Percentiles rank a stretch among this genome's conserved stretches.
Conservation (phyloP, 2,888 invertebrate species). For the Hyalella azteca region DNA sequence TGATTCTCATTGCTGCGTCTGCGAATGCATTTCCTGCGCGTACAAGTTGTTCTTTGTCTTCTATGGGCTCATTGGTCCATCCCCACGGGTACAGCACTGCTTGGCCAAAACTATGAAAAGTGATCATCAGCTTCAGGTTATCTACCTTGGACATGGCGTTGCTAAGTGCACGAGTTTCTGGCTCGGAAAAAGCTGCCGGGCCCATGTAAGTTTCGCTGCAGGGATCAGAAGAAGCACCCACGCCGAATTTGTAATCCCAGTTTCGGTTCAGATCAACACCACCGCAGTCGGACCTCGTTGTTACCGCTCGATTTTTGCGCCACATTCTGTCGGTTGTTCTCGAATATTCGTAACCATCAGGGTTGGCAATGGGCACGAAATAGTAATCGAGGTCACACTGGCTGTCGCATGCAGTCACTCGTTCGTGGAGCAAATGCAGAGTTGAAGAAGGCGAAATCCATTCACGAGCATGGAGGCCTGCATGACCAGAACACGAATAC, state of each 20-base stretch:
- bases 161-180: slow-evolving; percentile 51
- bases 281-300: slow-evolving; percentile 58
- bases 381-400: slow-evolving; percentile 68
- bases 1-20: neutral
- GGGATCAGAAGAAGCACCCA: slow-evolving; percentile 42
- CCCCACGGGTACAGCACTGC: slow-evolving; percentile 61
- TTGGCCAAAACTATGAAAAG: slow-evolving; percentile 61
- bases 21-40: slow-evolving; percentile 30
- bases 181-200: slow-evolving; percentile 55
- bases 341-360: slow-evolving; percentile 87
- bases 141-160: slow-evolving; percentile 38
- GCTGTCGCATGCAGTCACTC: neutral
- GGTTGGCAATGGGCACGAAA: slow-evolving; percentile 77
- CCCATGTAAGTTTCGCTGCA: slow-evolving; percentile 54
- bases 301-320: slow-evolving; percentile 59
- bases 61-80: slow-evolving; percentile 39
- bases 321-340: slow-evolving; percentile 46
- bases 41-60: slow-evolving; percentile 5
- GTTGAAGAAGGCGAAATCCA: slow-evolving; percentile 44
- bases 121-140: slow-evolving; percentile 42
- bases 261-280: slow-evolving; percentile 64
- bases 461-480: slow-evolving; percentile 47
- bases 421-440: slow-evolving; percentile 38
- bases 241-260: slow-evolving; percentile 61
- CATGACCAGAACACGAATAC: too few species aligned